Percentiles rank a stretch among this genome's conserved stretches.
phyloP scores from a whole-genome alignment of 2,888 invertebrate genomes.

The Norana najaformis region DNA sequence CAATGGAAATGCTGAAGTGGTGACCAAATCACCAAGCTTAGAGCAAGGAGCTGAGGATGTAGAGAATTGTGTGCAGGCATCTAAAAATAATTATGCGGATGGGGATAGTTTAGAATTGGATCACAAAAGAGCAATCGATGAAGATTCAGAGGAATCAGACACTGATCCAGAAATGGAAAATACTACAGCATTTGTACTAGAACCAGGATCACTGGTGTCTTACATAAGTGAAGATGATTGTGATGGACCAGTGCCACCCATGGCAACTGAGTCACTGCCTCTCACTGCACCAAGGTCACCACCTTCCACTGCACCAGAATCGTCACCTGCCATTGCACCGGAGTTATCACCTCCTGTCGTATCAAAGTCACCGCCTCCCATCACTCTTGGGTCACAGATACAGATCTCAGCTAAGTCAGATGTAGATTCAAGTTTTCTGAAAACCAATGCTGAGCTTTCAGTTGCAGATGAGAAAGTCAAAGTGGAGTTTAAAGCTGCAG shows the following conservation, averaged over 20 bases:
- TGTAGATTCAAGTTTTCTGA: not conserved
- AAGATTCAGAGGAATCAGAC: not conserved
- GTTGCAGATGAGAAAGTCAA: too few relatives aligned
- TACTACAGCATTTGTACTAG: not conserved
- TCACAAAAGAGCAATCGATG: not conserved
- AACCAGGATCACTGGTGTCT: not conserved
- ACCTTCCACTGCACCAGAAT: not conserved
- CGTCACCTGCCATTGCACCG: not conserved
- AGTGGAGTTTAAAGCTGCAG: not conserved
- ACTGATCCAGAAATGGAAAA: slow-evolving; percentile 9
- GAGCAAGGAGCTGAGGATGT: not conserved
- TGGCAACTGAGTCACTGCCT: not conserved
- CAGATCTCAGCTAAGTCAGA: not conserved
- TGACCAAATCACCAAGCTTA: not conserved
- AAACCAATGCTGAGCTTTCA: not conserved
- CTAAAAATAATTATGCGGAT: not conserved
- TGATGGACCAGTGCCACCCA: not conserved
- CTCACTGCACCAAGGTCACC: not conserved
- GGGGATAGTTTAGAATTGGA: not conserved
- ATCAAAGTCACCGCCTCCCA: not conserved
- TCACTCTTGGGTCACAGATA: not conserved
- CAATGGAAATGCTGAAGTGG: not conserved
- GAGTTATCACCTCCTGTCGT: not conserved
- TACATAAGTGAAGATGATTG: slow-evolving; percentile 16
- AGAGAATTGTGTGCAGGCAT: not conserved